Percentiles rank a stretch among this genome's conserved stretches.
phyloP scores from a whole-genome alignment of 2,888 invertebrate species.

The Lithophane semibrunnea region DNA sequence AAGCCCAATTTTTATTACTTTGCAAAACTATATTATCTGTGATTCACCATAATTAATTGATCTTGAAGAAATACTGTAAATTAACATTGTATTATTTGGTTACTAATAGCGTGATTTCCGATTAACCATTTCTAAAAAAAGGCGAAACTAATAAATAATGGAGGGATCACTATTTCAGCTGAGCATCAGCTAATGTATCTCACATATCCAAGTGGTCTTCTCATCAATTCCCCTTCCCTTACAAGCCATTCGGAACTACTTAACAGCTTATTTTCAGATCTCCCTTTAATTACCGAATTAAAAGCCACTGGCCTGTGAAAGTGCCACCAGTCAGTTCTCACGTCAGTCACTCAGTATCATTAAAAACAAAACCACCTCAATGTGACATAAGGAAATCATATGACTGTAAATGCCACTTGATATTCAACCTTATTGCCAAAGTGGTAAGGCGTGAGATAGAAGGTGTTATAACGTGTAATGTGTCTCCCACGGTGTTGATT shows the following conservation, averaged over 20 bases:
- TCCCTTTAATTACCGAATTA: slow-evolving; percentile 72
- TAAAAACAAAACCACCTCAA: slow-evolving; percentile 81
- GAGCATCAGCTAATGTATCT: slow-evolving; percentile 25
- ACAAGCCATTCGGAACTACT: slow-evolving; percentile 68
- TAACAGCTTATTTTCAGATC: slow-evolving; percentile 68
- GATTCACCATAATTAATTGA: neutral
- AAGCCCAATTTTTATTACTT: neutral
- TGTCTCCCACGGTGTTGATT: slow-evolving; percentile 81
- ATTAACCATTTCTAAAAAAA: neutral
- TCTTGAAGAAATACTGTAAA: neutral
- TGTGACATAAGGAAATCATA: slow-evolving; percentile 66
- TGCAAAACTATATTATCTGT: neutral
- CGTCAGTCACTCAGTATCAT: slow-evolving; percentile 84
- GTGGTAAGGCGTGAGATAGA: slow-evolving; percentile 62
- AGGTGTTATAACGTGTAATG: slow-evolving; percentile 58
- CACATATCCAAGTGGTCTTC: slow-evolving; percentile 43
- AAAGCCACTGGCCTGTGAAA: slow-evolving; percentile 82
- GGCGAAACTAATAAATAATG: neutral
- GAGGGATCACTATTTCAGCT: slow-evolving; percentile 1
- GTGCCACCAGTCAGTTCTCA: slow-evolving; percentile 82
- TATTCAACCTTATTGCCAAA: slow-evolving; percentile 63
- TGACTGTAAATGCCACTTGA: slow-evolving; percentile 26
- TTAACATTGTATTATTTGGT: neutral
- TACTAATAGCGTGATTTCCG: neutral
- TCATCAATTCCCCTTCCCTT: slow-evolving; percentile 61